Conservation (phyloP, 2,797 vertebrate species). For the Basileuterus tristriatus region DNA sequence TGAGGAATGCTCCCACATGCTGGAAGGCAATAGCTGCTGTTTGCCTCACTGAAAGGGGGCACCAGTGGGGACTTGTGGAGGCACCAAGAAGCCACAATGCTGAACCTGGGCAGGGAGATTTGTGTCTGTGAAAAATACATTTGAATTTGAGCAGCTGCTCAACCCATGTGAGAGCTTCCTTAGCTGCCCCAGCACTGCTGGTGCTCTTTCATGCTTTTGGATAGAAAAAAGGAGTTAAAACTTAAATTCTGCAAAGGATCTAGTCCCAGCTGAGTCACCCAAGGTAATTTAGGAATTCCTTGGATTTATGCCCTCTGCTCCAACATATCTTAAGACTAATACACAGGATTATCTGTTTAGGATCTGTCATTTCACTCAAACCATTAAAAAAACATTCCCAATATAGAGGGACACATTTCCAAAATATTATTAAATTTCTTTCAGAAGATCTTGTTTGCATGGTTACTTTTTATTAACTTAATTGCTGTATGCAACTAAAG, state of each 20-base stretch:
- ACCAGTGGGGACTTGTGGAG: neutral
- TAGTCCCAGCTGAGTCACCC: neutral
- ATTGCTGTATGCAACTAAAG: neutral
- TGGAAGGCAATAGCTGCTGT: neutral
- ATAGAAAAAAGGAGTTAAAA: neutral
- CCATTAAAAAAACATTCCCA: neutral
- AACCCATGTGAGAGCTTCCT: neutral
- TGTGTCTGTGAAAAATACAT: neutral
- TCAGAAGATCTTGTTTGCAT: neutral
- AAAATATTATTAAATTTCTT: conserved; percentile 19
- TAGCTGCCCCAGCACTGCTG: neutral
- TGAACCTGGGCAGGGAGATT: neutral
- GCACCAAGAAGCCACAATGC: rapidly evolving
- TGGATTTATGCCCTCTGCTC: conserved; percentile 3
- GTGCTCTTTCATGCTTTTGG: neutral
- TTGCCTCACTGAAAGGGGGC: neutral
- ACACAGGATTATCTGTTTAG: conserved; percentile 5
- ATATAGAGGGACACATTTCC: neutral
- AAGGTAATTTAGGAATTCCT: conserved; percentile 1
- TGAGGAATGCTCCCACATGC: neutral
- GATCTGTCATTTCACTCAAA: conserved; percentile 20
- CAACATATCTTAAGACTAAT: neutral
- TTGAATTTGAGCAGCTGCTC: neutral
- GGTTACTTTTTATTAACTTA: conserved; percentile 38
- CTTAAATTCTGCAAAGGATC: neutral